Evolutionary conservation across 2,113 vertebrate species (phyloP).

Genomic region (Muscicapa adusta): DNA sequence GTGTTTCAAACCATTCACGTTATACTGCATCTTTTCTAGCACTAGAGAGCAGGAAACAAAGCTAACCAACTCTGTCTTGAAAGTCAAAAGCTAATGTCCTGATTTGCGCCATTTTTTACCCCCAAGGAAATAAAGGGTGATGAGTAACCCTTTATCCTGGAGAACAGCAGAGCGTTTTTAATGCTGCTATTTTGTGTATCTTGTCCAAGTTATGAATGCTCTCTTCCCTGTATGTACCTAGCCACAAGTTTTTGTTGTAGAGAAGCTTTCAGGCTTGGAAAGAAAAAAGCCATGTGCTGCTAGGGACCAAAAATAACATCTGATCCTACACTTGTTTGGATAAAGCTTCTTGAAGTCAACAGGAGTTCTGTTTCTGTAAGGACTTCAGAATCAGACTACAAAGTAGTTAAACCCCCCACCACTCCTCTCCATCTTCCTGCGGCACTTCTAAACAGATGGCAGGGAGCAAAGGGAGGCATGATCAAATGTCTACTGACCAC

Average conservation of each 20-base stretch:
- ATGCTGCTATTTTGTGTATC: background rate
- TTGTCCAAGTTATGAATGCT: background rate
- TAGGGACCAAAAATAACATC: background rate
- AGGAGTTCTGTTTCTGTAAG: background rate
- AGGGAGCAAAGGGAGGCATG: background rate
- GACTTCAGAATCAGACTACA: background rate
- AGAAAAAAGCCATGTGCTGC: background rate
- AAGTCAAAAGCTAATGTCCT: background rate
- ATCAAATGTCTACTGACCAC: background rate
- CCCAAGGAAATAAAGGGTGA: background rate
- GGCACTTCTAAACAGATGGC: background rate
- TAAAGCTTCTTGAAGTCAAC: background rate
- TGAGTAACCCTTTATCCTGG: background rate
- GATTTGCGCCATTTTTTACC: background rate
- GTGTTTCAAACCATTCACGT: background rate
- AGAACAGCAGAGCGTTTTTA: background rate
- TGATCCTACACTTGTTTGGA: background rate
- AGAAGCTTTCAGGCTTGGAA: background rate
- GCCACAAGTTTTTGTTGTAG: background rate
- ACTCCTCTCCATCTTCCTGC: background rate
- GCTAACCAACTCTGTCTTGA: background rate
- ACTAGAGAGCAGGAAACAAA: background rate
- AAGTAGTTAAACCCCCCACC: background rate
- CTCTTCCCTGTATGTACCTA: background rate
- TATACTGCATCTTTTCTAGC: background rate